Percentiles rank a stretch among this genome's conserved stretches.
phyloP scores from a whole-genome alignment of 2,888 invertebrate genomes.

The Ariolimax columbianus region DNA sequence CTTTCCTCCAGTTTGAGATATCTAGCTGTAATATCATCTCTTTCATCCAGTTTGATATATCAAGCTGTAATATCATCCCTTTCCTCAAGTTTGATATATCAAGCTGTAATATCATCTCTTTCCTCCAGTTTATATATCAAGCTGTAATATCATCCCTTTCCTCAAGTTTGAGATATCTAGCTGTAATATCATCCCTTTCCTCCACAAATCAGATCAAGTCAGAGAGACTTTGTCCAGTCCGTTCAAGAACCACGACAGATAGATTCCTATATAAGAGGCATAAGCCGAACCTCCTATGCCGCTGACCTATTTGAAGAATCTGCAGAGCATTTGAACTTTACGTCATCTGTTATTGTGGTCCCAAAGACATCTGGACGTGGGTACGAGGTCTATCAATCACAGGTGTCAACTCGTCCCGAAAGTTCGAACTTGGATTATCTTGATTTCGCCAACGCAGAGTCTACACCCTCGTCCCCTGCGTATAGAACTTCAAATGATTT shows the following conservation, averaged over 20 bases:
- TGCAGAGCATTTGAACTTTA: constrained; percentile 10
- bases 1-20: not conserved
- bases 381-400: constrained; percentile 19
- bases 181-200: not conserved
- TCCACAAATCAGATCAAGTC: constrained; percentile 15
- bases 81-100: not conserved
- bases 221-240: constrained; percentile 29
- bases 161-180: not conserved
- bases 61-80: too few species aligned
- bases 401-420: not conserved
- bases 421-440: not conserved
- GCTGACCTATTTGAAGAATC: not conserved
- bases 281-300: not conserved
- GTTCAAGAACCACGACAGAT: not conserved
- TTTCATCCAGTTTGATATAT: too few species aligned
- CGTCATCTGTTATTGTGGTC: constrained; percentile 17
- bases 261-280: not conserved
- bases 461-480: too few species aligned
- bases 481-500: not conserved
- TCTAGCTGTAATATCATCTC: not conserved
- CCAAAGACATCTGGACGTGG: constrained; percentile 19
- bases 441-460: not conserved
- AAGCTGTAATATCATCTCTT: not conserved
- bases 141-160: too few species aligned
- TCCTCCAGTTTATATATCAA: too few species aligned